phyloP scores from a whole-genome alignment of 1,140 invertebrate species.

The Bombus vancouverensis region DNA sequence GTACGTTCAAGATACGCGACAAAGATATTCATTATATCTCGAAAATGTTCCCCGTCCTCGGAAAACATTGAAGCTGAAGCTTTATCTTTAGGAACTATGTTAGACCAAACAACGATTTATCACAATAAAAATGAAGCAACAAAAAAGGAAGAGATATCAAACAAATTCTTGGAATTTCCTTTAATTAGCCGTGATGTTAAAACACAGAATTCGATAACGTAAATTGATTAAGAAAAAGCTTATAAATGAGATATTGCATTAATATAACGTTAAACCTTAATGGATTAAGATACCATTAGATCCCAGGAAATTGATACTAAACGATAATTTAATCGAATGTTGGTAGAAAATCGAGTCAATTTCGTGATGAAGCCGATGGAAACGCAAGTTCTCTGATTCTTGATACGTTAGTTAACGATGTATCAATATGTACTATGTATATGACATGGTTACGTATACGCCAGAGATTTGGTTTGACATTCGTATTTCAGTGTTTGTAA shows the following conservation, averaged over 20 bases:
- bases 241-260: background rate
- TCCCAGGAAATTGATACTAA: background rate
- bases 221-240: background rate
- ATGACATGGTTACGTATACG: background rate
- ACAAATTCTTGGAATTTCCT: too few relatives aligned
- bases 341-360: accelerated
- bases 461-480: background rate
- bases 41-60: background rate
- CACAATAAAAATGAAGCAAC: background rate
- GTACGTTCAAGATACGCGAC: constrained; percentile 34
- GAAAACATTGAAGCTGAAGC: background rate
- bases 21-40: constrained; percentile 12
- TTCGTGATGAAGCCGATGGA: background rate
- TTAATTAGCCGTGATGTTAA: too few relatives aligned
- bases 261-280: background rate
- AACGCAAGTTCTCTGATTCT: background rate
- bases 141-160: too few relatives aligned
- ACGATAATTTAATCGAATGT: background rate
- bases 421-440: background rate
- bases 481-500: background rate
- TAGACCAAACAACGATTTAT: background rate
- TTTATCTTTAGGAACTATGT: background rate
- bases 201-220: too few relatives aligned
- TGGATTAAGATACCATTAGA: background rate
- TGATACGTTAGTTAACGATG: background rate